These are phyloP conservation scores for Lycocorax pyrrhopterus DNA, from an alignment of 2,113 vertebrate genomes.

Conservation along the genomic window DNA sequence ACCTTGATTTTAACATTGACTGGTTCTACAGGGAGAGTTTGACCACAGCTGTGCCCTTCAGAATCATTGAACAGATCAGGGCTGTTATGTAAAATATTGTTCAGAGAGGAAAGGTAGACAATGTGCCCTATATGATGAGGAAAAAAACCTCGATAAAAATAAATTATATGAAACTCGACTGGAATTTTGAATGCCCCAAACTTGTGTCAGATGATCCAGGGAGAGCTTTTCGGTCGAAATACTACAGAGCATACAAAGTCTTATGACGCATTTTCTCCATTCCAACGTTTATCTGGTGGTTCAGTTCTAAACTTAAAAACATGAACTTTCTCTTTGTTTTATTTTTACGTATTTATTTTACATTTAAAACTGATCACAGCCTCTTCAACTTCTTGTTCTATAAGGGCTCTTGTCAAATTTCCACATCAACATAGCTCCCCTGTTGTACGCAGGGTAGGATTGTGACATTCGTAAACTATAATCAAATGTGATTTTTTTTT, in stretches of 20 bases:
- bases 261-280: not conserved
- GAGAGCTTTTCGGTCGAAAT: not conserved
- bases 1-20: not conserved
- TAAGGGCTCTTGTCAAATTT: not conserved
- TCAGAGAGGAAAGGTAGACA: not conserved
- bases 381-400: not conserved
- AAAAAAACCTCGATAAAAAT: not conserved
- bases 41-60: not conserved
- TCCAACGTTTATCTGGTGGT: not conserved
- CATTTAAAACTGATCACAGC: not conserved
- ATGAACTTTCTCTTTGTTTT: not conserved
- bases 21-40: not conserved
- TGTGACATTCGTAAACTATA: constrained; percentile 22
- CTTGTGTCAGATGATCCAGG: not conserved
- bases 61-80: not conserved
- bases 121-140: not conserved
- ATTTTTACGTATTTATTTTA: not conserved
- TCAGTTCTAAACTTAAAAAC: not conserved
- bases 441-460: not conserved
- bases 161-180: not conserved
- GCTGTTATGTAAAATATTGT: not conserved
- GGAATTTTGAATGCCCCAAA: not conserved
- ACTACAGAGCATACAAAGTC: not conserved
- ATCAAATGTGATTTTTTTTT: constrained; percentile 9
- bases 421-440: not conserved